Conservation (phyloP, 2,113 vertebrate genomes). For the Lipophrys pholis region DNA sequence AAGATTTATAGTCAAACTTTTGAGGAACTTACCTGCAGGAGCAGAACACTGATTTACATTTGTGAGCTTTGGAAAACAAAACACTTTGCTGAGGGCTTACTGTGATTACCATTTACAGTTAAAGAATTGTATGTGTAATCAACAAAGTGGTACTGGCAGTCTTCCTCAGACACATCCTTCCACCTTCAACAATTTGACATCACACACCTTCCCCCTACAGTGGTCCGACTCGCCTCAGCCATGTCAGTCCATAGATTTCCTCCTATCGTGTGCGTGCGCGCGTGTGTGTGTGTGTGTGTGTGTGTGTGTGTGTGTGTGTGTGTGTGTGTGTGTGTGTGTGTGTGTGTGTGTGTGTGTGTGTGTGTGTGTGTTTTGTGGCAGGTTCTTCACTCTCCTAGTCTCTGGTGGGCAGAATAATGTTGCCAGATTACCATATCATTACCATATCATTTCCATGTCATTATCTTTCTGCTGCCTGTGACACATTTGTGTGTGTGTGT, state of each 20-base stretch:
- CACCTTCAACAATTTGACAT: slow-evolving; percentile 38
- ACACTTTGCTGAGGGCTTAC: not conserved
- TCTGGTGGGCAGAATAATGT: slow-evolving; percentile 85
- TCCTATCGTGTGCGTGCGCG: slow-evolving; percentile 25
- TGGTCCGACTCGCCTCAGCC: slow-evolving; percentile 40
- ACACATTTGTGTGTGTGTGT: slow-evolving; percentile 16
- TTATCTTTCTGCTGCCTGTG: slow-evolving; percentile 71
- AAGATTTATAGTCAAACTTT: too few relatives aligned
- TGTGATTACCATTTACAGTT: not conserved
- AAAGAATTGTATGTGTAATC: not conserved
- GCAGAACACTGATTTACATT: not conserved
- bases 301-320: slow-evolving; percentile 36
- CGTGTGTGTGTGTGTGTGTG: slow-evolving; percentile 28
- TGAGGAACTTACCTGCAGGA: not conserved
- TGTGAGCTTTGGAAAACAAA: slow-evolving; percentile 1
- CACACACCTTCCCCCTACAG: slow-evolving; percentile 26
- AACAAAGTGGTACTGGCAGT: not conserved
- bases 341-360: slow-evolving; percentile 27
- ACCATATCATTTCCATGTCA: slow-evolving; percentile 85
- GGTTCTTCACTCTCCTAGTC: slow-evolving; percentile 75
- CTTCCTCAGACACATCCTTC: slow-evolving; percentile 10
- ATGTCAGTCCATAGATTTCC: slow-evolving; percentile 54
- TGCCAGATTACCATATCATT: slow-evolving; percentile 86
- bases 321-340: slow-evolving; percentile 27
- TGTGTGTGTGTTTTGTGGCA: slow-evolving; percentile 57